phyloP scores from a whole-genome alignment of 2,888 invertebrate species.

The Volucella bombylans region DNA sequence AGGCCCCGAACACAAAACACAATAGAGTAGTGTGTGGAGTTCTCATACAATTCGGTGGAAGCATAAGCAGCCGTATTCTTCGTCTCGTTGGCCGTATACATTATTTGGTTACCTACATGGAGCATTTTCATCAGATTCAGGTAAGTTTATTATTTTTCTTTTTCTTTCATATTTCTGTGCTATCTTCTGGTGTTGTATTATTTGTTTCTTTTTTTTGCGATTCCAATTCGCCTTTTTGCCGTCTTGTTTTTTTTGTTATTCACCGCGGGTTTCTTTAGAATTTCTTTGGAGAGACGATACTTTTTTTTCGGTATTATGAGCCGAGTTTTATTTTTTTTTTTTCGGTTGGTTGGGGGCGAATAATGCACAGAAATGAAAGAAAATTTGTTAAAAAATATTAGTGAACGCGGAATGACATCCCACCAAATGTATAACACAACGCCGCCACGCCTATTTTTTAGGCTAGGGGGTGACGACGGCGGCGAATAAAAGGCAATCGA shows the following conservation, averaged over 20 bases:
- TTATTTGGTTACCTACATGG: conserved; percentile 77
- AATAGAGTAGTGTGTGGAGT: conserved; percentile 71
- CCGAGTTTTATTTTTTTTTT: neutral
- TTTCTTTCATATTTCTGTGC: conserved; percentile 68
- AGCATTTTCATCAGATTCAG: conserved; percentile 82
- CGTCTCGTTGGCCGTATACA: conserved; percentile 73
- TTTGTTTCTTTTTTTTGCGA: conserved; percentile 54
- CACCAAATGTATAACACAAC: neutral
- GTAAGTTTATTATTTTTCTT: conserved; percentile 78
- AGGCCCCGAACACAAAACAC: conserved; percentile 44
- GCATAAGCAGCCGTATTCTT: conserved; percentile 71
- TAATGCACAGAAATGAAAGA: neutral
- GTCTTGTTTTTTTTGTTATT: conserved; percentile 62
- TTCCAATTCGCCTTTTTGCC: too few species aligned
- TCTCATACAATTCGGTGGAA: conserved; percentile 70
- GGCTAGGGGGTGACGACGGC: conserved; percentile 12
- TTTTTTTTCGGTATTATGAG: conserved; percentile 23
- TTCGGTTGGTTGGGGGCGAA: neutral
- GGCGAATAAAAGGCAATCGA: conserved; percentile 8
- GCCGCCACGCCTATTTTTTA: conserved; percentile 66
- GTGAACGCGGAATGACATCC: conserved; percentile 19
- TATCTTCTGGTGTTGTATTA: conserved; percentile 62
- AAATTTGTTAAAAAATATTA: conserved; percentile 30
- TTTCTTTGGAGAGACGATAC: conserved; percentile 19
- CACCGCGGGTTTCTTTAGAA: conserved; percentile 46